phyloP scores from a whole-genome alignment of 2,888 invertebrate genomes.

The Nephrotoma guestfalica region DNA sequence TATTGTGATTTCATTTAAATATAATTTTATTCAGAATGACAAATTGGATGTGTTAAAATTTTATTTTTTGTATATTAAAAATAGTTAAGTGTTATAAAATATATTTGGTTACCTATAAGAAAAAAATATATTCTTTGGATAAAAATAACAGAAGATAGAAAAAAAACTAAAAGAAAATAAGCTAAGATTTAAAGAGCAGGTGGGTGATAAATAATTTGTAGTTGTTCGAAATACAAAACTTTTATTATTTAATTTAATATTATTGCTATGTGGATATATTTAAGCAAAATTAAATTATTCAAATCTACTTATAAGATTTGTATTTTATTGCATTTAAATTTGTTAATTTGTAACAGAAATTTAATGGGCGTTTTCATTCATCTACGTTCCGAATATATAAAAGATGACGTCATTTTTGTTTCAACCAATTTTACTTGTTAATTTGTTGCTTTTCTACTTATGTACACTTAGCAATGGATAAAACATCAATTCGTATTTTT shows the following conservation, averaged over 20 bases:
- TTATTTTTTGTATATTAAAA: neutral
- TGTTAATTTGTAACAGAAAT: neutral
- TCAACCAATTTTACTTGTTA: neutral
- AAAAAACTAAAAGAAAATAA: neutral
- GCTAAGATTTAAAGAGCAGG: neutral
- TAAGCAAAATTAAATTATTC: neutral
- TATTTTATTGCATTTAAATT: neutral
- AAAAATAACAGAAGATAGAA: conserved; percentile 1
- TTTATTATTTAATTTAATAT: neutral
- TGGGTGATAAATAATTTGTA: neutral
- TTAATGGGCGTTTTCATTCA: neutral
- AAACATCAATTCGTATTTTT: neutral
- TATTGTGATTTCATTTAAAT: neutral
- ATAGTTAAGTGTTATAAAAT: neutral
- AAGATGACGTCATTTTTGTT: neutral
- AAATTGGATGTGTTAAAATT: neutral
- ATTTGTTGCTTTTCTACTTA: neutral
- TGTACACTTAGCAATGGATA: neutral
- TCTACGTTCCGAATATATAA: neutral
- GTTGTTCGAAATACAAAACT: neutral
- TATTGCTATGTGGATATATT: neutral
- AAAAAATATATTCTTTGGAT: neutral
- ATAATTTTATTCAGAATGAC: neutral
- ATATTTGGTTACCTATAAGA: neutral
- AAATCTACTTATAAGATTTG: neutral